Base-by-base conservation (phyloP, 2,797 vertebrate species). In the Xerus rutilus region DNA sequence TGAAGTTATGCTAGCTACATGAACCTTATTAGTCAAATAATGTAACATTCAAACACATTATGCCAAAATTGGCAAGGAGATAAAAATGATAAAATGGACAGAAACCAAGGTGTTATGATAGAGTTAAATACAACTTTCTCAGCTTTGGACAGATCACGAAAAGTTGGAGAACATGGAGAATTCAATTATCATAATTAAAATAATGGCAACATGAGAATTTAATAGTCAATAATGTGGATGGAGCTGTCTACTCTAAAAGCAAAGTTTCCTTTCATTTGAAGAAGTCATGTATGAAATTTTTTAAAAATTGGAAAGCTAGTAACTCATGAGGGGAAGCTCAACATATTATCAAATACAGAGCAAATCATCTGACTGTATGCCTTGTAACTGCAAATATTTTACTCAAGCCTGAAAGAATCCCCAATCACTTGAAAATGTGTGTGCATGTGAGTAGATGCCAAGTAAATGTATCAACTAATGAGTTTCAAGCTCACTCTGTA, bases 161-260 rank as follows among this genome's bases (percentile, higher is more conserved):
- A 32, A 93, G 86, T 88, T 69, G 74, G 77, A 92, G 23, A 76
- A 90, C 35, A 45, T 3, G 15, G n/a, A 94, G n/a, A 83, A 78
- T 2, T 76, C 4, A 18, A 65, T 54, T 67, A 74, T 74, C 65
- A 74, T 17, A 89, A 96, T 73, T 90, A 95, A 92, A 91, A 86
- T 86, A 95, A 91, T 6, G 15, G n/a, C 45, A 92, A 96, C 45
- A 69, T 47, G 18, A 83, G 14, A 93, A 83, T 70, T 92, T 62
- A 43, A 59, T 64, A 88, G 62, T 73, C 88, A 82, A 92, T 69
- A 82, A 92, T 69, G 57, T 35, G 9, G 32, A 94, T 65, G 93
- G 32, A 91, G 17, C 11, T 96, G 4, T n/a, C 14, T 62, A 81
- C 11, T 72, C 32, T 89, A 92, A 81, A 88, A 86, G 57, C 9